A percentile compares a stretch with the other conserved stretches of the same genome.
These are phyloP conservation scores for Propsilocerus akamusi DNA, from an alignment of 1,140 invertebrate genomes.

Conservation along the genomic window DNA sequence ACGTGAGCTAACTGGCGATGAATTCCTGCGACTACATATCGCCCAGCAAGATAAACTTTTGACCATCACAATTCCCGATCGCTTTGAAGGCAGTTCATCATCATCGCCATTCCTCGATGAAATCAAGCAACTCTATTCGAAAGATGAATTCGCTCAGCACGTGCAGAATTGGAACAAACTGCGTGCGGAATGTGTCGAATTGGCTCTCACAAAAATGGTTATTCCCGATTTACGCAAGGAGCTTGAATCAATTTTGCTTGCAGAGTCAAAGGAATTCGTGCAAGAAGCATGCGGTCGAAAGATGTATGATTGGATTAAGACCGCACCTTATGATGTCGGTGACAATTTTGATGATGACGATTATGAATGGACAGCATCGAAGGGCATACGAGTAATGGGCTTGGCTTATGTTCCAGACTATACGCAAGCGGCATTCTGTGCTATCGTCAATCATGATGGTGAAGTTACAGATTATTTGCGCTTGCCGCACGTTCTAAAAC, in stretches of 20 bases:
- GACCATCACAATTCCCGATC: constrained; percentile 48
- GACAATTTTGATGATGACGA: constrained; percentile 65
- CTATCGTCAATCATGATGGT: constrained; percentile 70
- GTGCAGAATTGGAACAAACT: constrained; percentile 94
- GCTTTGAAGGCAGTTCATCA: constrained; percentile 57
- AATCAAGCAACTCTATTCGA: constrained; percentile 73
- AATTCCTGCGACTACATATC: constrained; percentile 68
- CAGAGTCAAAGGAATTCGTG: constrained; percentile 81
- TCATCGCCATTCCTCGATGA: constrained; percentile 68
- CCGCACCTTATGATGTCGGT: constrained; percentile 66
- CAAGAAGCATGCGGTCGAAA: constrained; percentile 65
- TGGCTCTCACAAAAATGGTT: constrained; percentile 73
- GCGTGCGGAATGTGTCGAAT: constrained; percentile 68
- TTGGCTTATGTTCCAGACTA: constrained; percentile 76
- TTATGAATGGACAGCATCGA: constrained; percentile 74
- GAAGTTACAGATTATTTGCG: constrained; percentile 82
- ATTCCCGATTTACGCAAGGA: constrained; percentile 83
- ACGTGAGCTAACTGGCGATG: constrained; percentile 69
- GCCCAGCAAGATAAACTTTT: constrained; percentile 79
- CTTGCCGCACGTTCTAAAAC: constrained; percentile 65
- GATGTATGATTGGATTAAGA: constrained; percentile 81
- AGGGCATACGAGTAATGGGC: constrained; percentile 73
- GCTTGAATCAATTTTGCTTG: constrained; percentile 54
- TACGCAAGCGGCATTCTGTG: constrained; percentile 75
- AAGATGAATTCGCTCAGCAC: constrained; percentile 91